Evolutionary conservation across 2,797 vertebrate genomes (phyloP), one percentile per base, ranked within the genome.

Genomic region (Champsocephalus esox): DNA sequence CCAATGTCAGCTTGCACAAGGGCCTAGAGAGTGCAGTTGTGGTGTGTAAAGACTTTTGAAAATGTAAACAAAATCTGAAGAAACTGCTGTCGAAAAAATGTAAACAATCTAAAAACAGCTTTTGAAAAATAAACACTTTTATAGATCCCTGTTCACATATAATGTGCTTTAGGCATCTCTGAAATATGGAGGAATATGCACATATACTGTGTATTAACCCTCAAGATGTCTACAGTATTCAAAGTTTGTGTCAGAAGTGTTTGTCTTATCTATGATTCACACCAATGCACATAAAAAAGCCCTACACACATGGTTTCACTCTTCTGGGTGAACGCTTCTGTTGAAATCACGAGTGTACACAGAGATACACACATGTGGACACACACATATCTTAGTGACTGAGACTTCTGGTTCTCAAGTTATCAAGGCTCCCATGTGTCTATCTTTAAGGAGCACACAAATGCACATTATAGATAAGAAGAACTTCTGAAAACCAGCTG

Each of bases 241-340:
- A 73, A n/a, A 67, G 54, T 65, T 70, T 44, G 5, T 66, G 38
- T 34, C 13, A 4, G 12, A n/a, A 12, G 45, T 44, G 34, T 49
- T 50, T 32, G 19, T 54, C 45, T 75, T 83, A 81, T 88, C 86
- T 83, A 58, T 45, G 19, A 14, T 61, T 76, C 69, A 82, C 83
- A 81, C 73, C 51, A 51, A 0, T 24, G 65, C 81, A 74, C 61
- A 58, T 19, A 8, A 49, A 46, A 49, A 44, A 44, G 17, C 32
- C 48, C n/a, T 16, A 17, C 62, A 66, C 11, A 14, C 12, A 28
- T 10, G 19, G 49, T 38, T 0, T 41, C 1, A 32, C 57, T 52
- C 9, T n/a, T 73, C 43, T 63, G 69, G 24, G 62, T 34, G n/a
- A 52, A 69, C 43, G 45, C 50, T 48, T 69, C 12, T 44, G 57